Conservation (phyloP, 2,113 vertebrate genomes). For the Dendropsophus ebraccatus region DNA sequence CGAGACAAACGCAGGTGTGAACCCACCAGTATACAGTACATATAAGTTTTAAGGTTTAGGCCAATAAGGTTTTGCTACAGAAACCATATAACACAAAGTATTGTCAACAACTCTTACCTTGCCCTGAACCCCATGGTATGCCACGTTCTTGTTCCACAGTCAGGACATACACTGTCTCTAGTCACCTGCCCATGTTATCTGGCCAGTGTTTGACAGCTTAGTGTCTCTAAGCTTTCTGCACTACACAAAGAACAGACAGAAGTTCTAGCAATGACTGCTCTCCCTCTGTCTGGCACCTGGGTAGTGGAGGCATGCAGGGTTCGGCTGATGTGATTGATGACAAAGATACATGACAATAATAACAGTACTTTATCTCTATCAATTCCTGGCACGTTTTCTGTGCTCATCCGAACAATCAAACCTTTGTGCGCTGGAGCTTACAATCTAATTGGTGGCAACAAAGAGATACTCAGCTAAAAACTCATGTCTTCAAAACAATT, state of each 20-base stretch:
- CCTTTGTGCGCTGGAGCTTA: slow-evolving; percentile 8
- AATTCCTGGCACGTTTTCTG: slow-evolving; percentile 7
- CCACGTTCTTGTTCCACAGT: slow-evolving; percentile 25
- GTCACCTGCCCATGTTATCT: slow-evolving; percentile 25
- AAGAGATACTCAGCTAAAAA: neutral
- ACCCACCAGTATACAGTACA: no score
- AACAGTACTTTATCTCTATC: slow-evolving; percentile 9
- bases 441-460: neutral
- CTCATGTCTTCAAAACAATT: slow-evolving; percentile 8
- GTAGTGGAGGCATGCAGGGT: neutral
- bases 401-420: slow-evolving; percentile 15
- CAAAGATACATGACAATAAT: slow-evolving; percentile 14
- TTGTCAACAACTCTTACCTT: neutral
- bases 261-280: slow-evolving; percentile 21
- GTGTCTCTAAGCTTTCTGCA: slow-evolving; percentile 50
- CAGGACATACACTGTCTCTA: slow-evolving; percentile 3
- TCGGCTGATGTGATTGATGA: slow-evolving; percentile 26
- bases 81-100: neutral
- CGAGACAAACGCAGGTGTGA: no score
- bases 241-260: slow-evolving; percentile 1
- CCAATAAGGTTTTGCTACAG: neutral
- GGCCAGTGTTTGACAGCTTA: slow-evolving; percentile 8
- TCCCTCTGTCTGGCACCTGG: neutral
- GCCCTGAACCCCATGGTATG: neutral
- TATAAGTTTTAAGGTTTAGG: neutral